Base-by-base conservation (phyloP, 2,888 invertebrate genomes). In the Hypena proboscidalis region DNA sequence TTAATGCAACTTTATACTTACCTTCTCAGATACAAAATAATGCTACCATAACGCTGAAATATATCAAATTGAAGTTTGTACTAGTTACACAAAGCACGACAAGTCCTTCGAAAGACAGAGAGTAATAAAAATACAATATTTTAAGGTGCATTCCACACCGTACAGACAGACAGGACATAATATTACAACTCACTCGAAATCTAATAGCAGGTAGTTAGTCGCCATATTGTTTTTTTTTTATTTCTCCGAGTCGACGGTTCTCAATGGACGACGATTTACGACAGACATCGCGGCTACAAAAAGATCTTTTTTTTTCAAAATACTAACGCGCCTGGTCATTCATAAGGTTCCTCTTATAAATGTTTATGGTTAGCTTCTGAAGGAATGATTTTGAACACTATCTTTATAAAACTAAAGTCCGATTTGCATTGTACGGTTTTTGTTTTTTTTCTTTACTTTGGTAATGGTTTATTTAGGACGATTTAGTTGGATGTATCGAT, bases 281-380 rank as follows among this genome's bases (percentile, higher is more conserved):
- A 73, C 83, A 89, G 89, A 90, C 89, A 73, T 71, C 67, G 75
- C 68, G 89, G 85, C 85, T 77, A 84, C 85, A 85, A 83, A 83
- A 86, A 77, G 65, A 68, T 72, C 68, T 70, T 74, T 72, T 76
- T 68, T 74, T 74, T 76, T 72, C 62, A 51, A 73, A 74, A 74
- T 66, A 59, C 64, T 68, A 75, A 71, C 72, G 67, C 74, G 76
- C 72, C 81, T 74, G 77, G 77, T 76, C 83, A 85, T 85, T 86
- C 84, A 85, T 76, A 79, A 80, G 77, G 64, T 60, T 57, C 42
- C 23, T 50, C 41, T 37, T 39, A 33, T 46, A 62, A 51, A 62
- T 30, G 53, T 43, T 39, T 53, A 52, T 52, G 30, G 36, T 29
- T 14, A 31, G 35, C 27, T 2, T 29, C 3, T 11, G 7, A 30